Base-by-base conservation (phyloP, 2,888 invertebrate species). In the Drosophila basisetae region DNA sequence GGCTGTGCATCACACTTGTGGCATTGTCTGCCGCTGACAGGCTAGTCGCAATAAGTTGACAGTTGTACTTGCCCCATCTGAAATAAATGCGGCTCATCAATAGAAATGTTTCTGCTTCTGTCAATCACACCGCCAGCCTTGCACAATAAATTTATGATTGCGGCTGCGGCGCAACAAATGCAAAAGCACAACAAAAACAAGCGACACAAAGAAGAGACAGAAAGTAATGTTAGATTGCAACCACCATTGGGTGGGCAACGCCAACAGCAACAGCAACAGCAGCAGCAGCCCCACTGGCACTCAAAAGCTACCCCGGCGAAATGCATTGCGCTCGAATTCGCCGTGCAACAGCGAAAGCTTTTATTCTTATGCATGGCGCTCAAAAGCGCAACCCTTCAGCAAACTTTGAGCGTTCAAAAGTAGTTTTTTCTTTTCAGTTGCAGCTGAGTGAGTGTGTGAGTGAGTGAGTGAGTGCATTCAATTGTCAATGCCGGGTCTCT, bases 111-210 rank as follows among this genome's bases (percentile, higher is more conserved):
- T 37, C 28, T 52, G 43, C 16, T 52, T n/a, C 41, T 47, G 56
- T n/a, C 53, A 22, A 47, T 53, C 28, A 58, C 56, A 28, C 35
- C 55, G 56, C 39, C 62, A 87, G 81, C 88, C 89, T 91, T 80
- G 76, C 89, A 84, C 91, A 91, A 90, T 83, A 88, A 79, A 76
- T 89, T 89, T 82, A 73, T 73, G 84, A 84, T 91, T 91, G 88
- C 68, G 82, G 78, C 76, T 55, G 78, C 73, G 66, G 72, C 67
- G 74, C 77, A 66, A 72, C 67, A 47, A 31, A 55, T 39, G 33
- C 50, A 60, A 53, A 35, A 65, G 28, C 41, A 64, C 55, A 56
- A 47, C 56, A 56, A 61, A 39, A 55, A 50, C 54, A 63, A 50
- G 43, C 22, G 39, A 41, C 22, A 33, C 28, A 28, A 43, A 56